Conservation (phyloP, 2,888 invertebrate genomes). For the Aethes cnicana region DNA sequence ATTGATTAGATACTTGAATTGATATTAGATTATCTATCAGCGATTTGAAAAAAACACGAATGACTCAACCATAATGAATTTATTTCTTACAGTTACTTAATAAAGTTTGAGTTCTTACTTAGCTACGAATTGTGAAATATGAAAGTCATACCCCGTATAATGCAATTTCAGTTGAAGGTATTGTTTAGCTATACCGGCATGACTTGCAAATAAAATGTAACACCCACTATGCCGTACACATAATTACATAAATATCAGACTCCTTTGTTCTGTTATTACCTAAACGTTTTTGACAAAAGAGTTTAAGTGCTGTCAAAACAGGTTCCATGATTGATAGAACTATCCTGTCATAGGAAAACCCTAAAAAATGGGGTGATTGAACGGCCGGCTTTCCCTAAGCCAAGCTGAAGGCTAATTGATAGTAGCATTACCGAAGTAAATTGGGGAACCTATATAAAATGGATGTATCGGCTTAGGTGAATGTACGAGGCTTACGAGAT, state of each 20-base stretch:
- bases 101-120: too few species aligned
- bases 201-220: constrained; percentile 11
- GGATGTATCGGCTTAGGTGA: background rate
- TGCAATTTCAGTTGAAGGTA: too few species aligned
- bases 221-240: constrained; percentile 1
- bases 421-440: constrained; percentile 52
- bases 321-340: constrained; percentile 21
- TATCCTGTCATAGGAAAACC: constrained; percentile 15
- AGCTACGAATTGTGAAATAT: too few species aligned
- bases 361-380: constrained; percentile 41
- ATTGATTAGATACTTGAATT: too few species aligned
- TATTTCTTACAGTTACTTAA: too few species aligned
- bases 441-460: constrained; percentile 34
- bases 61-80: too few species aligned
- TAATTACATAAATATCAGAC: constrained; percentile 22
- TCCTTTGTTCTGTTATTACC: constrained; percentile 11
- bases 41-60: too few species aligned
- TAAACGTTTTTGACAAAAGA: constrained; percentile 23
- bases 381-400: constrained; percentile 40
- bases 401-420: constrained; percentile 51
- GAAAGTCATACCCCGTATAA: too few species aligned
- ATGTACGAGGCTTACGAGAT: too few species aligned
- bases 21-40: too few species aligned
- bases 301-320: constrained; percentile 16
- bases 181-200: background rate